These are phyloP conservation scores for Mus minutoides DNA, from an alignment of 2,797 vertebrate species.

Conservation along the genomic window DNA sequence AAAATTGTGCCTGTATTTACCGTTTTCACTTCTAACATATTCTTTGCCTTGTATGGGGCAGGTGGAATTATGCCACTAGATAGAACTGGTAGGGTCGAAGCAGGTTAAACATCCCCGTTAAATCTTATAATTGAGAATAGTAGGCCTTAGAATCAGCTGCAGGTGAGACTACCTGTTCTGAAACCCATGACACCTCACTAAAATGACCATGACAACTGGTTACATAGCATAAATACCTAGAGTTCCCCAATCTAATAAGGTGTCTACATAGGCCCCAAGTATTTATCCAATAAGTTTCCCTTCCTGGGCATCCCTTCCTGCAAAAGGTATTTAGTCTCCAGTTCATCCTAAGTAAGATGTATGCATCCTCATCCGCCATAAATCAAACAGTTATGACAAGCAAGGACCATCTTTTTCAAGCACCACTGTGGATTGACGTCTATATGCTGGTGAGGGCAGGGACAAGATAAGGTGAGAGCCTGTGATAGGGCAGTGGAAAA, in stretches of 20 bases:
- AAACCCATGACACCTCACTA: background rate
- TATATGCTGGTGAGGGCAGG: no score
- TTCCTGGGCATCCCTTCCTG: background rate
- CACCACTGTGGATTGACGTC: background rate
- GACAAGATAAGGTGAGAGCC: no score
- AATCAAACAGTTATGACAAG: background rate
- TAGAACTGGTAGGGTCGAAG: background rate
- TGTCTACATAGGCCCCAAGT: background rate
- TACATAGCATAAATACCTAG: background rate
- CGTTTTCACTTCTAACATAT: background rate
- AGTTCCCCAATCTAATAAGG: background rate
- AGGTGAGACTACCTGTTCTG: background rate
- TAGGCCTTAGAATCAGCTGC: background rate
- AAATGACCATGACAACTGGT: background rate
- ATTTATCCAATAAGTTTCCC: background rate
- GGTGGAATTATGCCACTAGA: background rate
- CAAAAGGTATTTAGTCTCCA: background rate
- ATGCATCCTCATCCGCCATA: background rate
- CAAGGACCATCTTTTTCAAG: background rate
- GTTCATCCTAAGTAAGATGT: background rate
- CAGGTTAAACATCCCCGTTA: background rate
- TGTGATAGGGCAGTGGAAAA: no score
- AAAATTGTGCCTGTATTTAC: background rate
- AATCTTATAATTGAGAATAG: background rate
- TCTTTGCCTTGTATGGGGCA: background rate